A percentile compares a stretch with the other conserved stretches of the same genome.
These are phyloP conservation scores for Phycodurus eques DNA, from an alignment of 2,113 vertebrate species.

Conservation along the genomic window DNA sequence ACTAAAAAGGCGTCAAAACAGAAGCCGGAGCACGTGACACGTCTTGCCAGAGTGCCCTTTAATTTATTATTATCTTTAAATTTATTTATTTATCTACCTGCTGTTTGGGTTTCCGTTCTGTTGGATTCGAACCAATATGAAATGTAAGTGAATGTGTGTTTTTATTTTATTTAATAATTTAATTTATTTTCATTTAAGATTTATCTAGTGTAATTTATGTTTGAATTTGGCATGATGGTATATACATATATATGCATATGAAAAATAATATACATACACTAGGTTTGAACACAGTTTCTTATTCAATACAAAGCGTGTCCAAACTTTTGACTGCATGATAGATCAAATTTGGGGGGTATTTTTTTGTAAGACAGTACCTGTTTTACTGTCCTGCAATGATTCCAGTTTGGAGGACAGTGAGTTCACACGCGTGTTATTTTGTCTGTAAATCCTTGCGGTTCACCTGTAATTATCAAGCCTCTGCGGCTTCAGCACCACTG, in stretches of 20 bases:
- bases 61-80: conserved; percentile 59
- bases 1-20: conserved; percentile 53
- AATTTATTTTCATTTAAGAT: neutral
- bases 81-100: conserved; percentile 60
- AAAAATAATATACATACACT: neutral
- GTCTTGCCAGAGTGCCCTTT: conserved; percentile 63
- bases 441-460: conserved; percentile 63
- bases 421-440: conserved; percentile 37
- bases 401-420: conserved; percentile 2
- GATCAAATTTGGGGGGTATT: neutral
- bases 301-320: neutral
- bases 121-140: conserved; percentile 75
- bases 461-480: conserved; percentile 72
- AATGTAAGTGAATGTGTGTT: conserved; percentile 70
- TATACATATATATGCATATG: too few species aligned
- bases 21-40: conserved; percentile 73
- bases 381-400: conserved; percentile 31
- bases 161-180: neutral
- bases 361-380: neutral
- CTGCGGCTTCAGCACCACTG: conserved; percentile 65
- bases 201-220: neutral
- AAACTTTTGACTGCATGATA: neutral
- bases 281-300: neutral
- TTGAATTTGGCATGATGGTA: neutral
- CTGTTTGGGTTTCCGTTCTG: conserved; percentile 43